Evolutionary conservation across 2,888 invertebrate genomes (phyloP).

Genomic region (Drosophila peninsularis): DNA sequence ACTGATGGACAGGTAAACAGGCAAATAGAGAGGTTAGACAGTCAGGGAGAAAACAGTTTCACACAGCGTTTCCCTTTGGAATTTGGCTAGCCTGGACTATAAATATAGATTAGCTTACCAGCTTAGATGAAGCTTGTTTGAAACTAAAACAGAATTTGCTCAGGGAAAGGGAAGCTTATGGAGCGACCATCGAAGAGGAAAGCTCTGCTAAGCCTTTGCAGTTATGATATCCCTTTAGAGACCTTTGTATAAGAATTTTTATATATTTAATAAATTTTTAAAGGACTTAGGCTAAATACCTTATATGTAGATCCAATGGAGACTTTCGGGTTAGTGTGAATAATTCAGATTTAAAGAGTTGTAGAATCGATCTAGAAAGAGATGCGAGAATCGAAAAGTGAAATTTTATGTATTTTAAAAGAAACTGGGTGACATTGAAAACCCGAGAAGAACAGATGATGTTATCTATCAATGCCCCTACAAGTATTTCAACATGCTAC

Average conservation of each 20-base stretch:
- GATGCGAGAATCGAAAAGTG: not conserved
- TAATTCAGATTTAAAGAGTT: not conserved
- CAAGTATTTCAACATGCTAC: not conserved
- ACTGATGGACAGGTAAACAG: not conserved
- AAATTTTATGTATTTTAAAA: too few species aligned
- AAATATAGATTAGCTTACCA: not conserved
- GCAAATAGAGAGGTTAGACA: not conserved
- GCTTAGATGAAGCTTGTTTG: not conserved
- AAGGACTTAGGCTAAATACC: not conserved
- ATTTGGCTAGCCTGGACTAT: not conserved
- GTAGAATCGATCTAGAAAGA: not conserved
- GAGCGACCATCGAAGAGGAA: not conserved
- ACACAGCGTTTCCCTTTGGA: not conserved
- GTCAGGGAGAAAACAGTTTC: not conserved
- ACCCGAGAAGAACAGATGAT: not conserved
- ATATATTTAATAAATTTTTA: too few species aligned
- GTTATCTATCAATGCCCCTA: not conserved
- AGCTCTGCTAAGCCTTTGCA: too few species aligned
- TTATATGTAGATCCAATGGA: not conserved
- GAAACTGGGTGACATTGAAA: too few species aligned
- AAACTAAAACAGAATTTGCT: not conserved
- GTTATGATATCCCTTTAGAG: too few species aligned
- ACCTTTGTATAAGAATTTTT: too few species aligned
- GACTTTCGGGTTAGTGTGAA: not conserved
- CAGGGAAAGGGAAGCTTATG: not conserved